Conservation (phyloP, 1,140 invertebrate species). For the Triops longicaudatus region DNA sequence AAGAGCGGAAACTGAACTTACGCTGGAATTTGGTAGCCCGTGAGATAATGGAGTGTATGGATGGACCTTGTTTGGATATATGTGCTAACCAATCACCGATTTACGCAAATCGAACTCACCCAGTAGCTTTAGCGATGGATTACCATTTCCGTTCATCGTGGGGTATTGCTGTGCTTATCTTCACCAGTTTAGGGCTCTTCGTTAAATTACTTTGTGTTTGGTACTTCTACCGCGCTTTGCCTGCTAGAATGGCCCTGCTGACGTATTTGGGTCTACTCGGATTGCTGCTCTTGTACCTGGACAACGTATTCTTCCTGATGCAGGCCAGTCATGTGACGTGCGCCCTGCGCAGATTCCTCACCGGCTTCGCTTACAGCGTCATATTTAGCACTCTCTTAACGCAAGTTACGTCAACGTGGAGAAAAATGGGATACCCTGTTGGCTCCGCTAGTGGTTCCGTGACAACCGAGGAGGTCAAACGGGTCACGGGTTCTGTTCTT, state of each 20-base stretch:
- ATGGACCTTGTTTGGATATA: conserved; percentile 35
- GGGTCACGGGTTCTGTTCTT: conserved; percentile 40
- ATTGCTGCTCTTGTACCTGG: conserved; percentile 41
- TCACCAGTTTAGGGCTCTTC: conserved; percentile 35
- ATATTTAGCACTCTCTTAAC: conserved; percentile 44
- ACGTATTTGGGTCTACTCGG: conserved; percentile 45
- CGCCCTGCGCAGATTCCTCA: conserved; percentile 41
- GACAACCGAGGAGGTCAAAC: conserved; percentile 33
- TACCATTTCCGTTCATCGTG: conserved; percentile 41
- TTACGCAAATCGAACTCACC: conserved; percentile 34
- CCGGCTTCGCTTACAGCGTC: conserved; percentile 43
- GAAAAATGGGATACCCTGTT: conserved; percentile 29
- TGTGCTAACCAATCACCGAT: conserved; percentile 34
- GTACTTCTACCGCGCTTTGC: conserved; percentile 43
- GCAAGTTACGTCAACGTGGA: conserved; percentile 43
- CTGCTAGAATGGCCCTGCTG: conserved; percentile 40
- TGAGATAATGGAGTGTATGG: conserved; percentile 37
- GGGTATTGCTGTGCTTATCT: conserved; percentile 37
- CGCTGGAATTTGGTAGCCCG: conserved; percentile 31
- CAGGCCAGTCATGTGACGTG: conserved; percentile 41
- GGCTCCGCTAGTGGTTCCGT: conserved; percentile 13
- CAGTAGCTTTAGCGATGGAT: conserved; percentile 34
- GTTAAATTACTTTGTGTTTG: conserved; percentile 41
- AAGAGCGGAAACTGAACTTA: conserved; percentile 18
- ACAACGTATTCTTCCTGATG: conserved; percentile 45